A percentile compares a stretch with the other conserved stretches of the same genome.
Conservation (phyloP, 2,113 vertebrate species). For the Lophura nycthemera region DNA sequence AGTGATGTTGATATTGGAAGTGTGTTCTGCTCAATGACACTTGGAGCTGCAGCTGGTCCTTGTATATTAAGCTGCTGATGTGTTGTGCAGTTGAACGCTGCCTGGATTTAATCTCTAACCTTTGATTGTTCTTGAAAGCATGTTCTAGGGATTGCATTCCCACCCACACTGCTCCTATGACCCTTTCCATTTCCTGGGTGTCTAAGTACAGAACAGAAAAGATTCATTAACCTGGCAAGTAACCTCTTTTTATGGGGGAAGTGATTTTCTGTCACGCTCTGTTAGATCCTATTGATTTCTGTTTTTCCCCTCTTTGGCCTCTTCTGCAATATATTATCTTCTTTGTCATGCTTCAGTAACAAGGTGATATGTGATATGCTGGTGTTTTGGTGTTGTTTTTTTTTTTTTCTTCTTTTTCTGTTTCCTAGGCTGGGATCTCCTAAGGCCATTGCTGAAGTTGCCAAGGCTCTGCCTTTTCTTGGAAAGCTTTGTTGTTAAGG, state of each 20-base stretch:
- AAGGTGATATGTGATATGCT: slow-evolving; percentile 55
- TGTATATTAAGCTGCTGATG: not conserved
- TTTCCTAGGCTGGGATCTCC: slow-evolving; percentile 34
- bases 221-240: slow-evolving; percentile 72
- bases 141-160: slow-evolving; percentile 56
- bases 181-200: slow-evolving; percentile 65
- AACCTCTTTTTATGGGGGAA: slow-evolving; percentile 64
- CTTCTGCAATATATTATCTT: slow-evolving; percentile 60
- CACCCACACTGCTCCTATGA: slow-evolving; percentile 60
- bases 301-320: slow-evolving; percentile 46
- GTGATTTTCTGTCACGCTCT: slow-evolving; percentile 62
- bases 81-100: slow-evolving; percentile 8
- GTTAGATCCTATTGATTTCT: slow-evolving; percentile 72
- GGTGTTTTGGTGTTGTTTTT: not conserved
- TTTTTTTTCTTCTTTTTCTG: not conserved
- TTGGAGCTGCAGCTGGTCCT: slow-evolving; percentile 10
- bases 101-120: slow-evolving; percentile 63
- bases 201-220: slow-evolving; percentile 68
- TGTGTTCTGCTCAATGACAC: not conserved
- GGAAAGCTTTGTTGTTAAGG: slow-evolving; percentile 50
- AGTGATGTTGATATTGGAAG: not conserved
- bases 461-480: slow-evolving; percentile 21
- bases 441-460: not conserved
- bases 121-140: slow-evolving; percentile 61
- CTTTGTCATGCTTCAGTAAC: slow-evolving; percentile 57